phyloP scores from a whole-genome alignment of 2,888 invertebrate species.

The Zygothrica quintamaculata region DNA sequence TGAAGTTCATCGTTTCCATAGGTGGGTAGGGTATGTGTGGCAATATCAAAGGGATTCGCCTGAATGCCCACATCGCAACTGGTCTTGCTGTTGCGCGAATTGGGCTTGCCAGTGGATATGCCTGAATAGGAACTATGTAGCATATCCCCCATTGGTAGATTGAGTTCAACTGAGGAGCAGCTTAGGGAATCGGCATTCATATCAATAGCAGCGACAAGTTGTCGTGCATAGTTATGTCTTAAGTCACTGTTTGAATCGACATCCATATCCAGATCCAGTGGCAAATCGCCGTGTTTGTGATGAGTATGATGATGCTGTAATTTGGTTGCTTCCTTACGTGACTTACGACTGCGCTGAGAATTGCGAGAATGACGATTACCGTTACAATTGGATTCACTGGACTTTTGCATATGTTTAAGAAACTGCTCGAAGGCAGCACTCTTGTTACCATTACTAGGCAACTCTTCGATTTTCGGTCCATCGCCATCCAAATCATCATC shows the following conservation, averaged over 20 bases:
- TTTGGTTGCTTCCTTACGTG: constrained; percentile 55
- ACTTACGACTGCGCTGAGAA: constrained; percentile 82
- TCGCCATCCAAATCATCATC: constrained; percentile 55
- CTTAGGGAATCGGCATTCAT: constrained; percentile 76
- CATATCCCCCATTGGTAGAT: constrained; percentile 79
- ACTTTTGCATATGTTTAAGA: constrained; percentile 80
- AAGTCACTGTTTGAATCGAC: constrained; percentile 63
- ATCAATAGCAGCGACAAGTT: constrained; percentile 52
- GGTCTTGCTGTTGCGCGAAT: constrained; percentile 86
- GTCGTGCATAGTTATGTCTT: constrained; percentile 71
- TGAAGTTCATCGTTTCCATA: constrained; percentile 80
- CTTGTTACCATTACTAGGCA: constrained; percentile 64
- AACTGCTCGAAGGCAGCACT: constrained; percentile 75
- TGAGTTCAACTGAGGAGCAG: constrained; percentile 85
- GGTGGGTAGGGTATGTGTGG: constrained; percentile 83
- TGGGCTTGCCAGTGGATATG: constrained; percentile 84
- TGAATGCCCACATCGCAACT: constrained; percentile 87
- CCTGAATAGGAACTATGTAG: constrained; percentile 85
- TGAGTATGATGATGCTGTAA: constrained; percentile 24
- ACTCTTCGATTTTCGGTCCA: constrained; percentile 69
- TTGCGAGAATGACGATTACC: constrained; percentile 83
- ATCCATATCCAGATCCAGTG: constrained; percentile 38
- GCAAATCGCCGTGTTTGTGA: constrained; percentile 7
- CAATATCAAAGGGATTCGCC: constrained; percentile 86
- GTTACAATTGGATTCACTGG: constrained; percentile 73